A percentile compares a stretch with the other conserved stretches of the same genome.
These are phyloP conservation scores for Oxystoma pomonae DNA, from an alignment of 2,888 invertebrate genomes.

Conservation along the genomic window DNA sequence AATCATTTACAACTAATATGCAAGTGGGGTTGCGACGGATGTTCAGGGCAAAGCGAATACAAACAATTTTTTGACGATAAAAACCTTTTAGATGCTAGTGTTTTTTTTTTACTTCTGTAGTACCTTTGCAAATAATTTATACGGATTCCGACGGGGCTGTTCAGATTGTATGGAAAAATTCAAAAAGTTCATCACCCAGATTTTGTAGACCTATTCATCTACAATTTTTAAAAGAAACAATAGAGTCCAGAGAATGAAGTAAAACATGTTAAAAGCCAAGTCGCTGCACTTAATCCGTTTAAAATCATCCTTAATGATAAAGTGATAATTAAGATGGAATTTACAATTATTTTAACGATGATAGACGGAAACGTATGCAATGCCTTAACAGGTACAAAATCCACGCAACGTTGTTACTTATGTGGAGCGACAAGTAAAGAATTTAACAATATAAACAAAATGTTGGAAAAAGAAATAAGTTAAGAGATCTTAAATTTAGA, in stretches of 20 bases:
- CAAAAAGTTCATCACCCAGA: conserved; percentile 9
- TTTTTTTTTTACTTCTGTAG: conserved; percentile 3
- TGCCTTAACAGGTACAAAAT: conserved; percentile 3
- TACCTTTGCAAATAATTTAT: conserved; percentile 6
- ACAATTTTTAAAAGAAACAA: conserved; percentile 1
- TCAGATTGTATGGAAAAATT: conserved; percentile 10
- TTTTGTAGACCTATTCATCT: conserved; percentile 5
- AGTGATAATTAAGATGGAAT: background rate
- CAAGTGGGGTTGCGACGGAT: background rate
- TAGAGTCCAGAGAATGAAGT: background rate
- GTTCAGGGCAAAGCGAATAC: background rate
- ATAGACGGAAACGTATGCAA: conserved; percentile 16
- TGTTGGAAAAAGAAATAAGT: too few species aligned
- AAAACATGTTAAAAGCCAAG: background rate
- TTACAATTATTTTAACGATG: conserved; percentile 10
- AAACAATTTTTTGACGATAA: too few species aligned
- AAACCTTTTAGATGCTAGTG: background rate
- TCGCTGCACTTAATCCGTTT: background rate
- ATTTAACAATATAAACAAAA: too few species aligned
- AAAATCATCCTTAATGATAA: background rate
- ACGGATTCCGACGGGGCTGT: background rate
- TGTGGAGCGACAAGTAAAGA: conserved; percentile 10
- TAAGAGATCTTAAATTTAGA: too few species aligned
- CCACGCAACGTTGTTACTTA: conserved; percentile 9
- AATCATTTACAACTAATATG: background rate